Percentiles rank a stretch among this genome's conserved stretches.
These are phyloP conservation scores for Plutomurus gul DNA, from an alignment of 1,140 invertebrate species.

Conservation along the genomic window DNA sequence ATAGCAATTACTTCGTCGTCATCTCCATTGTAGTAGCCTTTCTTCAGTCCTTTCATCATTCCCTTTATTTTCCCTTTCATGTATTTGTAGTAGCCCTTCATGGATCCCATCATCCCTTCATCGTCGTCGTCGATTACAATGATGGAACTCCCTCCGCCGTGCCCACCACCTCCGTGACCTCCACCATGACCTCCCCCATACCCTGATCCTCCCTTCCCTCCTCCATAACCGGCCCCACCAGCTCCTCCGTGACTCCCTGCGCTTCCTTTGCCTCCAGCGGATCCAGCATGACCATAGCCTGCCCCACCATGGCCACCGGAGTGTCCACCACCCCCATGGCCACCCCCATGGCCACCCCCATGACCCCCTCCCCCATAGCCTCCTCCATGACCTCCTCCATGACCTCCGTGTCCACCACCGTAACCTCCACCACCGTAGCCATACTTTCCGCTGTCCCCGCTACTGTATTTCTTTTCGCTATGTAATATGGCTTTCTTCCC, in stretches of 20 bases:
- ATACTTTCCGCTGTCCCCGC: too few relatives aligned
- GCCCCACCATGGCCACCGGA: background rate
- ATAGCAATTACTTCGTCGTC: constrained; percentile 24
- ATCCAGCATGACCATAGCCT: background rate
- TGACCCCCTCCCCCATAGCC: background rate
- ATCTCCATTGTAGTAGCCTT: constrained; percentile 25
- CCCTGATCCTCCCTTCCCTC: background rate
- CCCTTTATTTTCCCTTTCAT: constrained; percentile 37
- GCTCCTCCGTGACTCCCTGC: background rate
- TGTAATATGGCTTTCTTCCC: constrained; percentile 2
- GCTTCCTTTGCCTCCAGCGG: background rate
- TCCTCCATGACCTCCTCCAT: background rate
- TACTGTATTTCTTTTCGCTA: constrained; percentile 11
- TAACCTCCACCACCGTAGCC: background rate
- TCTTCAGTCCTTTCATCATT: constrained; percentile 37
- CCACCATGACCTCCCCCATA: background rate
- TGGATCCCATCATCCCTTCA: constrained; percentile 23
- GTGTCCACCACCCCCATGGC: background rate
- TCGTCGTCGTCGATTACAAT: constrained; percentile 20
- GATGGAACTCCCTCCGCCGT: background rate
- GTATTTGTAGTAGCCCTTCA: constrained; percentile 31
- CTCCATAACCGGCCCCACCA: background rate
- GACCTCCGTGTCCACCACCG: background rate
- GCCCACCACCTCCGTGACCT: background rate
- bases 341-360: background rate